Evolutionary conservation across 2,113 vertebrate genomes (phyloP).

Genomic region (Syngnathus floridae): DNA sequence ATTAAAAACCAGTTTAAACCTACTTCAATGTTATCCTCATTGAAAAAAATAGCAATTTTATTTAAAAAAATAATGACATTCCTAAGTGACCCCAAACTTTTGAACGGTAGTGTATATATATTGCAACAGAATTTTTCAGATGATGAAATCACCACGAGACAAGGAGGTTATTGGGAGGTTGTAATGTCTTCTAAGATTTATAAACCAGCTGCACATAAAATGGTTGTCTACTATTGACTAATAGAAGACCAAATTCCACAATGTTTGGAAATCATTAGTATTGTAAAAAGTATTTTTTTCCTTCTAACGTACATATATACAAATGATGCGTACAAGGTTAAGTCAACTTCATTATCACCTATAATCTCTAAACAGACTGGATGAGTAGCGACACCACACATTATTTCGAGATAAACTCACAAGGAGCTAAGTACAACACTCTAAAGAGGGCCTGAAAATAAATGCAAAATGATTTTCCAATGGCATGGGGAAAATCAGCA

Average conservation of each 20-base stretch:
- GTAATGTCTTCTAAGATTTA: neutral
- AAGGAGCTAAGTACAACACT: conserved; percentile 30
- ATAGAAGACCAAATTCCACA: neutral
- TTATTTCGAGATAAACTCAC: conserved; percentile 23
- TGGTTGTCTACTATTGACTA: neutral
- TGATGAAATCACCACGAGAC: neutral
- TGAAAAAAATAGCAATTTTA: too few species aligned
- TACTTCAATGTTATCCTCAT: too few species aligned
- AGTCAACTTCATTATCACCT: conserved; percentile 6
- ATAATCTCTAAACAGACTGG: conserved; percentile 20
- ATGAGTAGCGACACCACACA: conserved; percentile 22
- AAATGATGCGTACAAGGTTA: neutral
- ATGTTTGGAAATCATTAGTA: neutral
- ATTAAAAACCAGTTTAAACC: too few species aligned
- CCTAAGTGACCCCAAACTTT: too few species aligned
- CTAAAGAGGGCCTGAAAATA: conserved; percentile 11
- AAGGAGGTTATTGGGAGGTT: neutral
- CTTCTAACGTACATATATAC: neutral
- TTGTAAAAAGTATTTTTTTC: neutral
- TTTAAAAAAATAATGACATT: too few species aligned
- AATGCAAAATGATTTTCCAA: conserved; percentile 14
- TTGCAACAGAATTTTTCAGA: conserved; percentile 4
- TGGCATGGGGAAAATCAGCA: neutral
- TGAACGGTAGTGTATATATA: too few species aligned
- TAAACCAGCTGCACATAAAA: neutral